phyloP scores from a whole-genome alignment of 2,888 invertebrate genomes.

The Trisateles emortualis region DNA sequence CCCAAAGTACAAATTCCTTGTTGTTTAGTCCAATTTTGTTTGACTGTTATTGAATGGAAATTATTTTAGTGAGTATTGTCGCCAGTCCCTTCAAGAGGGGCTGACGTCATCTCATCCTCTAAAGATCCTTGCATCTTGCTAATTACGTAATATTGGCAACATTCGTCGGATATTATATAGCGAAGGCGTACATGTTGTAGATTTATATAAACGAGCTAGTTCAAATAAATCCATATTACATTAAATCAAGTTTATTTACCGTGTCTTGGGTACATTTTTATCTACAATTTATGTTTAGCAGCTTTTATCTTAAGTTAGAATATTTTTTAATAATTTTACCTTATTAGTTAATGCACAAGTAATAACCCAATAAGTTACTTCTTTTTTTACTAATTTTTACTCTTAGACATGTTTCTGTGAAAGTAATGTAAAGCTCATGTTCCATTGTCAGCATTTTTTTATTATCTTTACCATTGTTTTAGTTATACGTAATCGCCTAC shows the following conservation, averaged over 20 bases:
- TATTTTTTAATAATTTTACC: slow-evolving; percentile 72
- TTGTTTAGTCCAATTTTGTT: slow-evolving; percentile 88
- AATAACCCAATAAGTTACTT: slow-evolving; percentile 73
- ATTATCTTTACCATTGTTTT: slow-evolving; percentile 67
- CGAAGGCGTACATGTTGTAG: slow-evolving; percentile 48
- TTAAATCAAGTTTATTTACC: slow-evolving; percentile 56
- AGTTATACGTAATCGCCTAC: slow-evolving; percentile 81
- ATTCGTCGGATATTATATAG: slow-evolving; percentile 32
- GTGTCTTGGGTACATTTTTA: slow-evolving; percentile 60
- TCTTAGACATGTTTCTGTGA: slow-evolving; percentile 37
- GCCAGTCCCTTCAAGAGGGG: slow-evolving; percentile 39
- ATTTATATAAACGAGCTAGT: slow-evolving; percentile 54
- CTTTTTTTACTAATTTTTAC: slow-evolving; percentile 50
- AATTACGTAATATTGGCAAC: slow-evolving; percentile 36
- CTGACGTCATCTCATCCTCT: slow-evolving; percentile 46
- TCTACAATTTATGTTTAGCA: slow-evolving; percentile 74
- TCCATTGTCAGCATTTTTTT: slow-evolving; percentile 43
- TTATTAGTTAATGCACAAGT: slow-evolving; percentile 80
- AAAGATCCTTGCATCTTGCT: slow-evolving; percentile 46
- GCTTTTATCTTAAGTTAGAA: slow-evolving; percentile 79
- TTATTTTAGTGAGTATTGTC: slow-evolving; percentile 76
- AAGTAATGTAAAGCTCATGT: slow-evolving; percentile 36
- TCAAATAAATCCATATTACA: slow-evolving; percentile 65
- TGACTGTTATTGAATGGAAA: slow-evolving; percentile 85
- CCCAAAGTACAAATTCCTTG: slow-evolving; percentile 88